Evolutionary conservation across 2,797 vertebrate species (phyloP).

Genomic region (Ciconia nigra): DNA sequence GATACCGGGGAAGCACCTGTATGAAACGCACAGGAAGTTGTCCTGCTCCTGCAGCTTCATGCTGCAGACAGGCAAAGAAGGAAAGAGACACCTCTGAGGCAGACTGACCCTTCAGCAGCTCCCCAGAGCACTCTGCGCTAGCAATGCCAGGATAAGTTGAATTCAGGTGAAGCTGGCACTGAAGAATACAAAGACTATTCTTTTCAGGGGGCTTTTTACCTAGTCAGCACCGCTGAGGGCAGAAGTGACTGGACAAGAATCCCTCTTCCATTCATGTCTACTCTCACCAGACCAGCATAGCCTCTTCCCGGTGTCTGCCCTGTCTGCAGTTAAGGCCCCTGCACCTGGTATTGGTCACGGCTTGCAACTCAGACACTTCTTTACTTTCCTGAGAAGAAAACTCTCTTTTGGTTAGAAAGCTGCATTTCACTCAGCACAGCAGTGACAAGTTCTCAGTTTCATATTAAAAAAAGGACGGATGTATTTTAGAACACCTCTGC

Average conservation of each 20-base stretch:
- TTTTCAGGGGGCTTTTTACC: background rate
- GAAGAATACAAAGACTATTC: background rate
- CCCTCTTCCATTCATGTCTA: background rate
- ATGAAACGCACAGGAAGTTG: accelerated
- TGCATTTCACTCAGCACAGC: background rate
- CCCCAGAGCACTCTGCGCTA: background rate
- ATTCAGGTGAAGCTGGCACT: background rate
- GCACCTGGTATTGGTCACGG: accelerated
- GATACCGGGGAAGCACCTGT: background rate
- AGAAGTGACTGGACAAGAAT: background rate
- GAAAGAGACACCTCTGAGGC: background rate
- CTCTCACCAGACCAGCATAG: background rate
- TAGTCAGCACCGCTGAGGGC: background rate
- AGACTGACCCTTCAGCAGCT: background rate
- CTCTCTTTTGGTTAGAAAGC: background rate
- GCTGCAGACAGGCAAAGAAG: background rate
- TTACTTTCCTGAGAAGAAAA: background rate
- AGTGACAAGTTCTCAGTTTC: background rate
- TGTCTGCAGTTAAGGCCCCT: background rate
- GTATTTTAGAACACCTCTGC: slow-evolving; percentile 13
- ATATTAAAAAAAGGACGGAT: background rate
- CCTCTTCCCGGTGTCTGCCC: background rate
- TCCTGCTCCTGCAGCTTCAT: background rate
- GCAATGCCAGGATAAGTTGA: background rate
- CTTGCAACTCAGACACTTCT: background rate